Evolutionary conservation across 2,888 invertebrate genomes (phyloP).

Genomic region (Drosophila yooni): DNA sequence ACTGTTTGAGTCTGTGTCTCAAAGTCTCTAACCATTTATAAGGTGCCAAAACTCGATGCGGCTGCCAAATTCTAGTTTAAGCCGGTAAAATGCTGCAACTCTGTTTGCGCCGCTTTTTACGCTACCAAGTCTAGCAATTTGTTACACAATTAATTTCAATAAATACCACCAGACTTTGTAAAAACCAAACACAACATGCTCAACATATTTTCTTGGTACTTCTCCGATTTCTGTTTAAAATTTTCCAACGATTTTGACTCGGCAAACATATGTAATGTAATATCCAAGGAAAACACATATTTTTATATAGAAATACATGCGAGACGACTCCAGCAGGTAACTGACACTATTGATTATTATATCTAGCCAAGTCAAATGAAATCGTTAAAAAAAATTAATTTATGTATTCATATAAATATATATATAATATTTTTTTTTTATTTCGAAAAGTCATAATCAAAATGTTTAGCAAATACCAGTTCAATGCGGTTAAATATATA

Average conservation of each 20-base stretch:
- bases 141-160: conserved; percentile 59
- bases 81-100: conserved; percentile 57
- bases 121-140: conserved; percentile 27
- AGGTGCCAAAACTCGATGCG: conserved; percentile 48
- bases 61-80: conserved; percentile 62
- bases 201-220: conserved; percentile 12
- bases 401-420: not conserved
- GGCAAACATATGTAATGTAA: conserved; percentile 46
- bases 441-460: conserved; percentile 18
- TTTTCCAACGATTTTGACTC: conserved; percentile 50
- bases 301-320: conserved; percentile 5
- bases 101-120: conserved; percentile 31
- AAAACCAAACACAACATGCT: conserved; percentile 32
- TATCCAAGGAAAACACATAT: not conserved
- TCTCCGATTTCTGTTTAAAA: conserved; percentile 16
- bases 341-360: conserved; percentile 33
- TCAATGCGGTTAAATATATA: conserved; percentile 9
- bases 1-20: conserved; percentile 11
- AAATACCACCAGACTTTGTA: conserved; percentile 39
- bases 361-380: conserved; percentile 24
- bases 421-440: not conserved
- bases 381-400: conserved; percentile 6
- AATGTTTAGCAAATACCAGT: conserved; percentile 30
- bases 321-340: conserved; percentile 24
- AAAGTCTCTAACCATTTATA: conserved; percentile 24